phyloP scores from a whole-genome alignment of 2,888 invertebrate genomes.

The Halocaridina rubra region DNA sequence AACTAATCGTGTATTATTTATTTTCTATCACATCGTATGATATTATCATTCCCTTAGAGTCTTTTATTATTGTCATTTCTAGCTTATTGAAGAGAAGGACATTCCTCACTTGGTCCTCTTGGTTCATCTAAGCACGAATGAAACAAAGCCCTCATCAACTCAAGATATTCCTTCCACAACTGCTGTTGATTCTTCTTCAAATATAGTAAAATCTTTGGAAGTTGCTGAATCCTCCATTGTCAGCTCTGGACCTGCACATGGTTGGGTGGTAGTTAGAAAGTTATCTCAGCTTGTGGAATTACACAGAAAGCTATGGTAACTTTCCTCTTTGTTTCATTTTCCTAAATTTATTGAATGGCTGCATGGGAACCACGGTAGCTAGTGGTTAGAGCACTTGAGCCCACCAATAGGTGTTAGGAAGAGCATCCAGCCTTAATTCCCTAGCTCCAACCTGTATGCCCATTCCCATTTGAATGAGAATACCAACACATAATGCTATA shows the following conservation, averaged over 20 bases:
- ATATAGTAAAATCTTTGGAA: not conserved
- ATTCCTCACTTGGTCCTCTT: conserved; percentile 82
- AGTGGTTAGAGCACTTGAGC: too few relatives aligned
- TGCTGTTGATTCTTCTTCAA: not conserved
- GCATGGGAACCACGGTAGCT: too few relatives aligned
- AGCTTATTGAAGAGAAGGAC: conserved; percentile 77
- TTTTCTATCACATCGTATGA: not conserved
- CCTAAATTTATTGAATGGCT: too few relatives aligned
- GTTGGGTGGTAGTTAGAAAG: conserved; percentile 70
- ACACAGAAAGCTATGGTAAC: conserved; percentile 79
- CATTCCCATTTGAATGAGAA: too few relatives aligned
- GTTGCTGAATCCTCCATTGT: not conserved
- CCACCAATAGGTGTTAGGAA: too few relatives aligned
- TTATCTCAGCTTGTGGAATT: conserved; percentile 79
- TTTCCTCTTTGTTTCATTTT: not conserved
- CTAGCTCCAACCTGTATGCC: too few relatives aligned
- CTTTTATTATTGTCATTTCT: conserved; percentile 55
- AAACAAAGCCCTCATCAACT: conserved; percentile 3
- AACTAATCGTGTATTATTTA: not conserved
- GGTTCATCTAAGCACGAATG: conserved; percentile 74
- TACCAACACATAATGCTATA: too few relatives aligned
- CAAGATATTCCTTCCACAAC: conserved; percentile 25
- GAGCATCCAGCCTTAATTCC: too few relatives aligned
- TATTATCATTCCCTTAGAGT: not conserved
- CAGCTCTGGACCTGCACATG: conserved; percentile 62